Base-by-base conservation (phyloP, 23 tunicate genomes). In the Corella eumyota region DNA sequence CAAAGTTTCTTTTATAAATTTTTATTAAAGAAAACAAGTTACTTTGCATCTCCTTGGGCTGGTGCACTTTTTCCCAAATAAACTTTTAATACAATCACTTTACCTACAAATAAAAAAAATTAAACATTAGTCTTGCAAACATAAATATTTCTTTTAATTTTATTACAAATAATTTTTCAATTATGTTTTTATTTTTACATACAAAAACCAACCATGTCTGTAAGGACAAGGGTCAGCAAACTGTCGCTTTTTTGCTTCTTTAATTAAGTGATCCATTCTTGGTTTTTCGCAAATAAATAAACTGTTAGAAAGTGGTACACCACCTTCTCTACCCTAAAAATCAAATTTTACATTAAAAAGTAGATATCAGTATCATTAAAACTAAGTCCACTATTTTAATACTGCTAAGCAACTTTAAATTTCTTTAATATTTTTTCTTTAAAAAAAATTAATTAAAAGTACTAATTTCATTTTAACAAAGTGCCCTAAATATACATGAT, bases 21-120 rank as follows among this genome's bases (percentile, higher is more conserved):
- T n/a, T n/a, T n/a, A n/a, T n/a, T n/a, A n/a, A n/a, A n/a, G n/a
- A n/a, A n/a, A n/a, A n/a, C n/a, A n/a, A 32, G 68, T 70, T 52
- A 85, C 95, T 66, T 77, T 26, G 48, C 85, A 25, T 28, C 48
- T 5, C 85, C 88, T 73, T 88, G 88, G 31, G 81, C 81, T 1
- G 81, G 81, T 6, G 88, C 88, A 62, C 88, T 88, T 54, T 88
- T 88, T 24, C 96, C 96, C 25, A 88, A 48, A 40, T 65, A 88
- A 30, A 88, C 96, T 68, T 88, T 88, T 30, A 76, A 77, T 1
- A 88, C 88, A 30, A 88, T 63, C 32, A 88, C 77, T 67, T 66
- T 79, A n/a, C 69, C 96, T 77, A 67, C 23, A 37, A 58, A 56
- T 23, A 23, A 63, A 44, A 40, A 36, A 20, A 7, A 20, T 53